Evolutionary conservation across 2,113 vertebrate genomes (phyloP), one percentile per base, ranked within the genome.

Genomic region (Athene cunicularia): DNA sequence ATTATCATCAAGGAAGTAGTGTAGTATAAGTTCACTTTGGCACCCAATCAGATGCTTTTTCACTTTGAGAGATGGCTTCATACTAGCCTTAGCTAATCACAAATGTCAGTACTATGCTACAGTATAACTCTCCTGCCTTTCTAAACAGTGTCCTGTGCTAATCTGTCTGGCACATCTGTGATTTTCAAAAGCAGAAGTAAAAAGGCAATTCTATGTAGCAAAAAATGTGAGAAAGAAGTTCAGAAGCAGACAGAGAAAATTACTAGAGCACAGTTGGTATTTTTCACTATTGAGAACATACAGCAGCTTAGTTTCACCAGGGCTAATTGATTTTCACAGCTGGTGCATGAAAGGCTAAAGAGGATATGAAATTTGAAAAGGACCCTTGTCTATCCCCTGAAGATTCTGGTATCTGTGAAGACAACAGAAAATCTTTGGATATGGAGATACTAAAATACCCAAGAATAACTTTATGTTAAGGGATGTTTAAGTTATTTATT

Each of bases 311-410:
- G 59, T 95, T 98, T 98, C 81, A 93, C 95, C 67, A 82, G 45
- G 59, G 56, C 93, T 96, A 98, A 98, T 96, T 97, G 98, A 98
- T 98, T 98, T 98, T 96, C 97, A 97, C 96, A 98, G 96, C 92
- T 98, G 95, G 81, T 90, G 58, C 67, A 93, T 93, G 79, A 93
- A 97, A 96, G 35, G 74, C 86, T 92, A 93, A 94, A 93, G 80
- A 97, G 72, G 20, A 88, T 79, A 86, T 35, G 58, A 93, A 98
- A 97, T 91, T 96, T 97, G 84, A 97, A 98, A 98, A 86, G 63
- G 76, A 96, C 58, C 11, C 47, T 93, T 97, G 86, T 96, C 83
- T 90, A 94, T 47, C 37, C 28, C 35, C 18, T 75, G 47, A 94
- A 96, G 73, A 26, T 94, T 93, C 58, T 83, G 32, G 32, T 43